Conservation (phyloP, 1,140 invertebrate species). For the Microvelia longipes region DNA sequence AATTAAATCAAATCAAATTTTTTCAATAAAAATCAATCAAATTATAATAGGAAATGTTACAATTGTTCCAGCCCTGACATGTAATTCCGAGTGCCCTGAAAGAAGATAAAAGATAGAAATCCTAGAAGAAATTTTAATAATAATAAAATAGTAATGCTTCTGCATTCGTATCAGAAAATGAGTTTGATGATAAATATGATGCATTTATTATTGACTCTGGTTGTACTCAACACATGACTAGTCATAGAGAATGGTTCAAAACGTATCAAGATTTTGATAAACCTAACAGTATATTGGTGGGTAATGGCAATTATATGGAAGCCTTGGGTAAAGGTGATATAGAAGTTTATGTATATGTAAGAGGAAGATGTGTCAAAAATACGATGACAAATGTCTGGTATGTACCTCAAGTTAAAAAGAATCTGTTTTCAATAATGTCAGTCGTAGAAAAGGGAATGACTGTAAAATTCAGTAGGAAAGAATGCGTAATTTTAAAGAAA, state of each 20-base stretch:
- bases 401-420: neutral
- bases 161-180: neutral
- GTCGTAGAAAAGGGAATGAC: neutral
- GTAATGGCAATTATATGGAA: neutral
- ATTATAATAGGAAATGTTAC: neutral
- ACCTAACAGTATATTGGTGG: neutral
- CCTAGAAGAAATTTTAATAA: neutral
- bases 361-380: neutral
- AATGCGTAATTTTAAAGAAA: neutral
- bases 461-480: neutral
- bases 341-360: neutral
- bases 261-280: neutral
- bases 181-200: neutral
- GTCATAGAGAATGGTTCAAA: neutral
- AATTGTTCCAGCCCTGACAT: neutral
- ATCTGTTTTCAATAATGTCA: slow-evolving; percentile 1
- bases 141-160: neutral
- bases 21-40: neutral
- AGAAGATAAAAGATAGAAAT: neutral
- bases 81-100: neutral
- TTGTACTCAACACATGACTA: neutral
- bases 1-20: no score
- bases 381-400: neutral
- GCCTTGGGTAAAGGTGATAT: neutral
- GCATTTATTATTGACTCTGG: neutral